These are phyloP conservation scores for Ptycholaimellus sp. DNA, from an alignment of 2,888 invertebrate genomes.

Conservation along the genomic window DNA sequence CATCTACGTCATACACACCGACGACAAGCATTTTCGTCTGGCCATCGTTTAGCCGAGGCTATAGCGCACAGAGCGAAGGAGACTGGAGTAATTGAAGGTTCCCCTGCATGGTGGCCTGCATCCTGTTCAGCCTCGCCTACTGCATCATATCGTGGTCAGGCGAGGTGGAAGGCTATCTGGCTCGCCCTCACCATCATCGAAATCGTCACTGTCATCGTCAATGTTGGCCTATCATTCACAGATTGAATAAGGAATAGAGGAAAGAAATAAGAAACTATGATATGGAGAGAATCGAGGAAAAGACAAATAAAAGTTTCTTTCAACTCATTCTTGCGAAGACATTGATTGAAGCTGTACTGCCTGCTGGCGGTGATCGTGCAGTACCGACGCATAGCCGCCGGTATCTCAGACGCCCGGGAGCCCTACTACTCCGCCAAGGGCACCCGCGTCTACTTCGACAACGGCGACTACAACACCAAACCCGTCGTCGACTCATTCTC, in stretches of 20 bases:
- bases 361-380: constrained; percentile 19
- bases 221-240: constrained; percentile 11
- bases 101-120: constrained; percentile 16
- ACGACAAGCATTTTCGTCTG: constrained; percentile 11
- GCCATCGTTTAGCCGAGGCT: constrained; percentile 25
- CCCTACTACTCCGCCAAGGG: no score
- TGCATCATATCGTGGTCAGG: constrained; percentile 18
- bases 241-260: background rate
- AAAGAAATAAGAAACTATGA: background rate
- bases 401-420: no score
- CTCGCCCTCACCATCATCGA: constrained; percentile 21
- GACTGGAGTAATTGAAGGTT: no score
- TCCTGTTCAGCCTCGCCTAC: constrained; percentile 19
- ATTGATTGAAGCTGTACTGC: constrained; percentile 15
- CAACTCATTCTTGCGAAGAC: constrained; percentile 3
- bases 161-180: constrained; percentile 15
- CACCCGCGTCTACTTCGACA: no score
- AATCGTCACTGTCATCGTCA: constrained; percentile 19
- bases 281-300: no score
- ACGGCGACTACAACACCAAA: no score
- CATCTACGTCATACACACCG: constrained; percentile 22
- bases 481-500: no score
- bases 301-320: background rate
- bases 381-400: constrained; percentile 15
- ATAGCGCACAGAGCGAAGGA: no score